These are phyloP conservation scores for Himalopsyche japonica DNA, from an alignment of 2,888 invertebrate genomes.

Conservation along the genomic window DNA sequence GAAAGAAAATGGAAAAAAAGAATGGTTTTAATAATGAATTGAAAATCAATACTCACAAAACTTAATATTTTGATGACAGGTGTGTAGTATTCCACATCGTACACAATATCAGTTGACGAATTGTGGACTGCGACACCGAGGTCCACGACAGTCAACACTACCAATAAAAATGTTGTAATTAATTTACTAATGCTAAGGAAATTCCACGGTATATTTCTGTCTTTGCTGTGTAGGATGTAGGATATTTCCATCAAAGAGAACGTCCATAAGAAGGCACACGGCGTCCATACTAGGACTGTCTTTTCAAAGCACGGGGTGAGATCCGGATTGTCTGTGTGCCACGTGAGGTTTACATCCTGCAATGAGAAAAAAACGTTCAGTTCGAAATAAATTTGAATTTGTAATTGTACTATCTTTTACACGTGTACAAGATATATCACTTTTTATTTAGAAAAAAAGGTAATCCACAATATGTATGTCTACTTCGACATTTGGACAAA, in stretches of 20 bases:
- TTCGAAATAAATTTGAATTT: no score
- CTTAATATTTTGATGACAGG: constrained; percentile 77
- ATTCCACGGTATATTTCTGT: constrained; percentile 78
- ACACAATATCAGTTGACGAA: constrained; percentile 59
- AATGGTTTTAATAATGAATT: not conserved
- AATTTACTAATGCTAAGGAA: constrained; percentile 73
- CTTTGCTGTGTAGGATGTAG: constrained; percentile 76
- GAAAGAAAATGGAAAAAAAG: not conserved
- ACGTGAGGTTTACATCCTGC: constrained; percentile 76
- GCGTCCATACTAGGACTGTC: constrained; percentile 87
- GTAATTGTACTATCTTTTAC: no score
- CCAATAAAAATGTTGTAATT: constrained; percentile 64
- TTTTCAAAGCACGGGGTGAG: constrained; percentile 91
- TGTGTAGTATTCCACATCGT: constrained; percentile 74
- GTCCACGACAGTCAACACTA: constrained; percentile 71
- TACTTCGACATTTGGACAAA: no score
- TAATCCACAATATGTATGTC: no score
- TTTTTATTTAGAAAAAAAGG: no score
- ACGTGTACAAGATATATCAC: no score
- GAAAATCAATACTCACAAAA: constrained; percentile 70
- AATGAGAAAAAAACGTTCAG: constrained; percentile 45
- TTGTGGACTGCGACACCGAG: constrained; percentile 65
- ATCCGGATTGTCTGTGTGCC: constrained; percentile 82
- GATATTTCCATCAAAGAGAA: constrained; percentile 74
- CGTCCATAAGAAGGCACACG: constrained; percentile 82